A percentile compares a stretch with the other conserved stretches of the same genome.
Evolutionary conservation across 2,797 vertebrate species (phyloP).

Genomic region (Hipposideros larvatus): DNA sequence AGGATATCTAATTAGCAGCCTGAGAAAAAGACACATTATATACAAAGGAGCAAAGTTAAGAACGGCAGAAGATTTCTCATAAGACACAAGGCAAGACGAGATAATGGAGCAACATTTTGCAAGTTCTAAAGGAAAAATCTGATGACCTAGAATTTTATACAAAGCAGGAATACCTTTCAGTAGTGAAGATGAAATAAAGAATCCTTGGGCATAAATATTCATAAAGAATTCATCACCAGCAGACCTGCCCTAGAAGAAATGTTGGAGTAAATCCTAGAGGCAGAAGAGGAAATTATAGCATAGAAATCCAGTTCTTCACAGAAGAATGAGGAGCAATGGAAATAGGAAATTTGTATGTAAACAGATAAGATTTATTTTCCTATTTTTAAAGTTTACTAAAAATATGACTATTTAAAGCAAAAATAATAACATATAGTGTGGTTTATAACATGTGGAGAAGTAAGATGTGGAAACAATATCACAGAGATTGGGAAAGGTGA

Average conservation of each 20-base stretch:
- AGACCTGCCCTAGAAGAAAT: neutral
- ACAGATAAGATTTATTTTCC: too few relatives aligned
- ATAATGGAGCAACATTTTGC: neutral
- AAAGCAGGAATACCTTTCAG: neutral
- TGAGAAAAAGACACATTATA: neutral
- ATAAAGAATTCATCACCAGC: too few relatives aligned
- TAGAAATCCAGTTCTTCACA: too few relatives aligned
- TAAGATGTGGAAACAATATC: too few relatives aligned
- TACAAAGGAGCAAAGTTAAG: neutral
- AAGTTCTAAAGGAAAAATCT: neutral
- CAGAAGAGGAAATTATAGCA: neutral
- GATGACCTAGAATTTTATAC: neutral
- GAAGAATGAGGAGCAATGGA: too few relatives aligned
- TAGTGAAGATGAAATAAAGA: neutral
- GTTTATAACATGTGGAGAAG: too few relatives aligned
- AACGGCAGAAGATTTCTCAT: neutral
- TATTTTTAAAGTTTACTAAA: too few relatives aligned
- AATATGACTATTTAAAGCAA: too few relatives aligned
- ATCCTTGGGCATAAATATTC: neutral
- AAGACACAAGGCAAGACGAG: neutral
- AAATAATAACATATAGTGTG: too few relatives aligned
- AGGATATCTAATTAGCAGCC: neutral
- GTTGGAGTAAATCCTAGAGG: neutral
- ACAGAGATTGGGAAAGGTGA: too few relatives aligned
- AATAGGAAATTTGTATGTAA: too few relatives aligned